Base-by-base conservation (phyloP, 2,888 invertebrate genomes). In the Chesias legatella region DNA sequence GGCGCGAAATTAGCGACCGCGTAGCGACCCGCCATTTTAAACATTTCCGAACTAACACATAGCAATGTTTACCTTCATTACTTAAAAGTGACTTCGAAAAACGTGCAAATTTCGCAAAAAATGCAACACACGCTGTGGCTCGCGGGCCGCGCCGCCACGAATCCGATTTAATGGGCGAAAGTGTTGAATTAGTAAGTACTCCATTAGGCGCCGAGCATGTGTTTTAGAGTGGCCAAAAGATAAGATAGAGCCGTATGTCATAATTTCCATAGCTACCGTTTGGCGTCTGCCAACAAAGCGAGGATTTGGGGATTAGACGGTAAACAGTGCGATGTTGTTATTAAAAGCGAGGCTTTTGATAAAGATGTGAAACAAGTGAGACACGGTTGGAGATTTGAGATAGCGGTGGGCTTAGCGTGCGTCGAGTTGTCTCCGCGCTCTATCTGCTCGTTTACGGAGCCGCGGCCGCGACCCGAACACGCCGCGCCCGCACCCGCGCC, bases 221-320 rank as follows among this genome's bases (percentile, higher is more conserved):
- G 86, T 74, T 74, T 72, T 70, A 66, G 74, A 86, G 86, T 86
- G 82, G 76, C 55, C 73, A 73, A 56, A n/a, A 77, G 88, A 88
- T 88, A 86, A 88, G 88, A 86, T 86, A 86, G 77, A 82, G 69
- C 83, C 83, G 79, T 84, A 84, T 88, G 88, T 86, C 83, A 80
- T 80, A 76, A 74, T 76, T 73, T 66, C 68, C 53, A 71, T 66
- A 67, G 81, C 86, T 85, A 86, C 88, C 81, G 88, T 88, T 83
- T 79, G 78, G 77, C 76, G 74, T 81, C 68, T 67, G 73, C 68
- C 58, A 71, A 78, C 81, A 81, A 66, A 75, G 60, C 60, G 63
- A 73, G 77, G 74, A 77, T 66, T 74, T 60, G 61, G 66, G 82
- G 82, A 84, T 86, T 83, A 85, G 66, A 44, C 53, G 44, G 69